Conservation (phyloP, 1,140 invertebrate species). For the Drosophila tsacasi region DNA sequence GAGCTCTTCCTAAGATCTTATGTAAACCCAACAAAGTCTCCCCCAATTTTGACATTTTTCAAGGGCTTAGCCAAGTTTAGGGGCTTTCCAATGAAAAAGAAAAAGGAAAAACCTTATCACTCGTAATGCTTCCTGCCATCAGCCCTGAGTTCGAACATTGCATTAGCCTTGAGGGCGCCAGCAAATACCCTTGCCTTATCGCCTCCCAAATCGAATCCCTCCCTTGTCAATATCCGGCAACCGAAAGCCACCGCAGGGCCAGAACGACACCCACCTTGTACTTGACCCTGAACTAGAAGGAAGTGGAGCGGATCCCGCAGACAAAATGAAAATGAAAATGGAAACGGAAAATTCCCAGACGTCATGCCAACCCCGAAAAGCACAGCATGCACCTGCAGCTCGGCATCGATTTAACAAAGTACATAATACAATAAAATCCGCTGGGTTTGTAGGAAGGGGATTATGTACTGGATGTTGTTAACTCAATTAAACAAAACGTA, state of each 20-base stretch:
- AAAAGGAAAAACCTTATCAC: constrained; percentile 11
- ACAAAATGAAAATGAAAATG: constrained; percentile 14
- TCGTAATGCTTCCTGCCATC: constrained; percentile 15
- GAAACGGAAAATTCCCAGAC: constrained; percentile 44
- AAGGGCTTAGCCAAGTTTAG: constrained; percentile 17
- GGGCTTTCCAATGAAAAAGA: not conserved
- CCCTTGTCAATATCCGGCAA: constrained; percentile 36
- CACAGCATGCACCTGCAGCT: constrained; percentile 41
- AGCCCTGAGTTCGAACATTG: constrained; percentile 20
- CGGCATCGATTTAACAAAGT: constrained; percentile 46
- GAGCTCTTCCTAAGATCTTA: not conserved
- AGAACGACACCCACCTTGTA: constrained; percentile 19
- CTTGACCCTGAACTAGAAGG: constrained; percentile 34
- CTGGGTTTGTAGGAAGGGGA: not conserved
- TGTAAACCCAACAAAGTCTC: not conserved
- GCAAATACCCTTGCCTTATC: constrained; percentile 8
- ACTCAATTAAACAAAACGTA: constrained; percentile 47
- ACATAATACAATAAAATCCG: constrained; percentile 20
- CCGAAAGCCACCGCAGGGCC: constrained; percentile 20
- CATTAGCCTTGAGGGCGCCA: constrained; percentile 20
- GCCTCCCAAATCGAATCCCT: constrained; percentile 27
- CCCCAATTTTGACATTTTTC: constrained; percentile 6
- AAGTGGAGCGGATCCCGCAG: constrained; percentile 10
- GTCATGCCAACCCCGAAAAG: constrained; percentile 40
- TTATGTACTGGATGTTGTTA: constrained; percentile 32